A percentile compares a stretch with the other conserved stretches of the same genome.
Evolutionary conservation across 2,888 invertebrate species (phyloP).

Genomic region (Andrena hattorfiana): DNA sequence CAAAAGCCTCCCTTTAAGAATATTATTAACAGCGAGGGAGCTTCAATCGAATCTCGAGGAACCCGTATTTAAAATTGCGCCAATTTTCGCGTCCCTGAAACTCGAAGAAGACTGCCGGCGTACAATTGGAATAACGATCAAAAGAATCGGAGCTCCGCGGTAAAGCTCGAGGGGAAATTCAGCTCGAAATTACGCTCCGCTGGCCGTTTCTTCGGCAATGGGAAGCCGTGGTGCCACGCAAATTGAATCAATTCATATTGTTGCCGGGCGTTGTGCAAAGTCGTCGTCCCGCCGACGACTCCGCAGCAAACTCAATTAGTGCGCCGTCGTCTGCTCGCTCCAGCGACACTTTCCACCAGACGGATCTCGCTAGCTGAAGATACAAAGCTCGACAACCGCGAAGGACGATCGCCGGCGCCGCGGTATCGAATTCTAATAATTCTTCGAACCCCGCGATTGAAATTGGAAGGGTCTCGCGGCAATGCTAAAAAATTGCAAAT

Average conservation of each 20-base stretch:
- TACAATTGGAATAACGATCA: too few species aligned
- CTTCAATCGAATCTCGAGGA: too few species aligned
- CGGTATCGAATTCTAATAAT: conserved; percentile 49
- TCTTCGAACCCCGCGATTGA: conserved; percentile 5
- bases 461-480: conserved; percentile 1
- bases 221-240: conserved; percentile 49
- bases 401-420: neutral
- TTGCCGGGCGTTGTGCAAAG: conserved; percentile 50
- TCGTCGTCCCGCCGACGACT: conserved; percentile 24
- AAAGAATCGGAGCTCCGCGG: neutral
- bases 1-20: too few species aligned
- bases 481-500: conserved; percentile 13
- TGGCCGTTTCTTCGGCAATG: conserved; percentile 51
- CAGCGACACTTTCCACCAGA: conserved; percentile 8
- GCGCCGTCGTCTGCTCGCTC: neutral
- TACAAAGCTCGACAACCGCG: conserved; percentile 21
- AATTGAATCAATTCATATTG: conserved; percentile 70
- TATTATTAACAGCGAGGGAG: too few species aligned
- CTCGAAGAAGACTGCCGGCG: too few species aligned
- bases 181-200: conserved; percentile 20
- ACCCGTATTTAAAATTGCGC: too few species aligned
- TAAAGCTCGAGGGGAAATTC: conserved; percentile 6
- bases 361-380: neutral
- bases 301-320: conserved; percentile 48
- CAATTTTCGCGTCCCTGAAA: too few species aligned